phyloP scores from a whole-genome alignment of 1,140 invertebrate genomes.

The Drosophila bocki region DNA sequence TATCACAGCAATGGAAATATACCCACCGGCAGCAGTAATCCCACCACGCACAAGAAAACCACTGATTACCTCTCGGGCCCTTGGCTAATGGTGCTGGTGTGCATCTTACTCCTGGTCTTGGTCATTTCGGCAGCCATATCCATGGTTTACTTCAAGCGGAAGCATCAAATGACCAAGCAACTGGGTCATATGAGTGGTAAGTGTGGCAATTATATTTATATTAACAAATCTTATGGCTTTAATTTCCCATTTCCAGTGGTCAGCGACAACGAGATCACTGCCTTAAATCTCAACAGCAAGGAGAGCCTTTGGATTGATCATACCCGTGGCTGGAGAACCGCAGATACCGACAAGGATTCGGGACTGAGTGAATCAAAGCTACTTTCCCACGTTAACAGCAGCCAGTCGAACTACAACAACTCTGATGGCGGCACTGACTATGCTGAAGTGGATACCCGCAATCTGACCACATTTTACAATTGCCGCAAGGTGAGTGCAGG shows the following conservation, averaged over 20 bases:
- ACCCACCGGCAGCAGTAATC: conserved; percentile 59
- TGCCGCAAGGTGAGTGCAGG: conserved; percentile 78
- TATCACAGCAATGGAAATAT: conserved; percentile 68
- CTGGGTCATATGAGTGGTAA: conserved; percentile 86
- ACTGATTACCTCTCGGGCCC: conserved; percentile 88
- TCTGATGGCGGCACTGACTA: conserved; percentile 89
- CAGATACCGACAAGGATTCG: conserved; percentile 89
- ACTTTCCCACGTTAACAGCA: conserved; percentile 87
- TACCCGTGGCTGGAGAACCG: conserved; percentile 89
- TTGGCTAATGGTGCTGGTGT: conserved; percentile 91
- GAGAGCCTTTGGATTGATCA: conserved; percentile 91
- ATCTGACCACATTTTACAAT: conserved; percentile 93
- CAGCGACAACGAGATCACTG: conserved; percentile 88
- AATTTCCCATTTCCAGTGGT: conserved; percentile 70
- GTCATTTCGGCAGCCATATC: conserved; percentile 88
- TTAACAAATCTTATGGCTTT: not conserved
- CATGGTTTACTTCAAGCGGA: conserved; percentile 88
- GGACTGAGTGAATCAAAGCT: conserved; percentile 87
- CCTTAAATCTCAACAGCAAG: conserved; percentile 89
- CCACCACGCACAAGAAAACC: conserved; percentile 77
- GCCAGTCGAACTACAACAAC: conserved; percentile 85
- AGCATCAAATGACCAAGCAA: conserved; percentile 88
- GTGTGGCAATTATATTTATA: not conserved
- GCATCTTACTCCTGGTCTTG: conserved; percentile 87
- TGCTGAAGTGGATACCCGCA: conserved; percentile 91